Conservation (phyloP, 2,888 invertebrate genomes). For the Hydrotaea cyrtoneurina region DNA sequence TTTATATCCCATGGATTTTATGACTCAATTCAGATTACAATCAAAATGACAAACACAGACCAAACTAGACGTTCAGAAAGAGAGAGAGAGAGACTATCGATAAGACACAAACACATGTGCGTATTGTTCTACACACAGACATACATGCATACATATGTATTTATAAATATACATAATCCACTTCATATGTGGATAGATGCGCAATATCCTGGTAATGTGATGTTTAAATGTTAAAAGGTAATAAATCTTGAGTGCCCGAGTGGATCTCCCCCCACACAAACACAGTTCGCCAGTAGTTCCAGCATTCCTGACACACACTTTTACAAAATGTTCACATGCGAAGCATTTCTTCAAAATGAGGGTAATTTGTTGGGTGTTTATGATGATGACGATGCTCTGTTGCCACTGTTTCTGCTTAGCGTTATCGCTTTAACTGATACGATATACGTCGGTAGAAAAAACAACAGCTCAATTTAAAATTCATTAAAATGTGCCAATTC, state of each 20-base stretch:
- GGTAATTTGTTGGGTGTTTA: slow-evolving; percentile 22
- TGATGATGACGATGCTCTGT: background rate
- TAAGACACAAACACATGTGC: background rate
- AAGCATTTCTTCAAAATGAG: background rate
- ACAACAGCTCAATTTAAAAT: background rate
- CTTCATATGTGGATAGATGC: background rate
- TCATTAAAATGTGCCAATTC: slow-evolving; percentile 15
- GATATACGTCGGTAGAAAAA: background rate
- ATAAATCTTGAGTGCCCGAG: background rate
- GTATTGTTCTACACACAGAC: no score
- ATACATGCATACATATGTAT: background rate
- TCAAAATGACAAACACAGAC: slow-evolving; percentile 8
- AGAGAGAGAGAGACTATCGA: no score
- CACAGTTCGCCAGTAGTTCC: no score
- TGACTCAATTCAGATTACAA: slow-evolving; percentile 22
- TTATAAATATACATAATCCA: background rate
- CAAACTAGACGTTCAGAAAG: background rate
- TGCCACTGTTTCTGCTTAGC: background rate
- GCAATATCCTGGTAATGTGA: background rate
- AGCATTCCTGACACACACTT: no score
- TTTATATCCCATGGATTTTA: slow-evolving; percentile 11
- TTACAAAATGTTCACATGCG: no score
- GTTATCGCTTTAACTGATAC: background rate
- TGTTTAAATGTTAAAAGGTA: slow-evolving; percentile 31
- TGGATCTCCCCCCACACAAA: no score